These are phyloP conservation scores for Arctia plantaginis DNA, from an alignment of 2,888 invertebrate genomes.

Conservation along the genomic window DNA sequence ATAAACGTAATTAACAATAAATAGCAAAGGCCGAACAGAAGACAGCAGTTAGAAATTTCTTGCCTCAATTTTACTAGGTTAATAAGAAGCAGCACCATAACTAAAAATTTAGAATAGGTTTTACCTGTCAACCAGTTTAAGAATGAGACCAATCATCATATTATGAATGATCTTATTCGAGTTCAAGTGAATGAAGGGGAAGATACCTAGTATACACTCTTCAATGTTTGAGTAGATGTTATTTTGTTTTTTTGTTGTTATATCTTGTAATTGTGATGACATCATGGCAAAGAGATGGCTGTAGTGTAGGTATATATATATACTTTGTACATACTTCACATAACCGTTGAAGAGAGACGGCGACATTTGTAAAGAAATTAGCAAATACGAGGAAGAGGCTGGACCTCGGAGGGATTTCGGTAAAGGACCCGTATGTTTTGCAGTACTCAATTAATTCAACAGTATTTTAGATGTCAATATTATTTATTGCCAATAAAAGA, in stretches of 20 bases:
- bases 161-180: conserved; percentile 7
- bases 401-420: not conserved
- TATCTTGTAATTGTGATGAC: not conserved
- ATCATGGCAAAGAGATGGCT: not conserved
- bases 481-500: not conserved
- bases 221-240: not conserved
- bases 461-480: not conserved
- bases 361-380: not conserved
- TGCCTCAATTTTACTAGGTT: conserved; percentile 23
- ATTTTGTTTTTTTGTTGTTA: not conserved
- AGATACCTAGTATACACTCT: not conserved
- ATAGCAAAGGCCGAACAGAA: not conserved
- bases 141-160: not conserved
- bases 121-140: conserved; percentile 11
- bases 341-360: not conserved
- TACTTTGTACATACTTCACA: not conserved
- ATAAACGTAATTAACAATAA: not conserved
- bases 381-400: not conserved
- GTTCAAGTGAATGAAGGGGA: conserved; percentile 11
- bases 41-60: not conserved
- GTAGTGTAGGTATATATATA: not conserved
- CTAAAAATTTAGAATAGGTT: conserved; percentile 19
- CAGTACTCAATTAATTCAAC: not conserved
- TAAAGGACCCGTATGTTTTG: not conserved
- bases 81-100: conserved; percentile 39